These are phyloP conservation scores for Platygyra sinensis DNA, from an alignment of 64 coral and sea anemone species.

Conservation along the genomic window DNA sequence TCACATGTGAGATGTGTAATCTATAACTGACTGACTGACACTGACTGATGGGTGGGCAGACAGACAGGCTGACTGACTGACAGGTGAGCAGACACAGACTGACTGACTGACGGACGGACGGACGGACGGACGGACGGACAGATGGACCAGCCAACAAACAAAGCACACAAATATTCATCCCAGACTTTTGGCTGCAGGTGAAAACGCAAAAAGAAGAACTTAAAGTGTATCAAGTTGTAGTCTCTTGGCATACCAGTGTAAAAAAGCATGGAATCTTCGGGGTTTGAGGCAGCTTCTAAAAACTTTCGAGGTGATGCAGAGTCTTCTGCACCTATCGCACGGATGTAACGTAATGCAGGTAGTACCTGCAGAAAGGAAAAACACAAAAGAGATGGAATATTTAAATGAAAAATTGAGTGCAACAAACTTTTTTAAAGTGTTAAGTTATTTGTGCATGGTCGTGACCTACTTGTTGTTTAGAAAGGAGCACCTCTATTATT, in stretches of 20 bases:
- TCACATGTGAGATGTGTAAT: background rate
- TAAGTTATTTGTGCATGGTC: background rate
- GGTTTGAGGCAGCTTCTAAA: slow-evolving; percentile 74
- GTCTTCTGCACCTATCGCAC: slow-evolving; percentile 84
- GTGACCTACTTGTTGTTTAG: slow-evolving; percentile 77
- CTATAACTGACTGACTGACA: no score
- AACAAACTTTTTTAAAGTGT: background rate
- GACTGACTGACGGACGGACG: no score
- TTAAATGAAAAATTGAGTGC: background rate
- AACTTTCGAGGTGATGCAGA: slow-evolving; percentile 93
- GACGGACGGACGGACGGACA: no score
- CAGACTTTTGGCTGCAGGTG: no score
- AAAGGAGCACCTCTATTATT: slow-evolving; percentile 94
- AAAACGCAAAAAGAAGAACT: no score
- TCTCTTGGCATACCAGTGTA: slow-evolving; percentile 78
- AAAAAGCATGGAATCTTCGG: slow-evolving; percentile 85
- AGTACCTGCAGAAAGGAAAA: slow-evolving; percentile 59
- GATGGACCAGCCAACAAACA: no score
- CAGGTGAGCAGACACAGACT: no score
- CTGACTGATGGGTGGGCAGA: no score
- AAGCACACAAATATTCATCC: no score
- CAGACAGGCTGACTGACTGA: no score
- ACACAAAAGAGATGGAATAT: background rate
- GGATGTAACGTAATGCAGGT: slow-evolving; percentile 86
- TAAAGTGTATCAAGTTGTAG: background rate